Conservation (phyloP, 2,113 vertebrate species). For the Rissa tridactyla region DNA sequence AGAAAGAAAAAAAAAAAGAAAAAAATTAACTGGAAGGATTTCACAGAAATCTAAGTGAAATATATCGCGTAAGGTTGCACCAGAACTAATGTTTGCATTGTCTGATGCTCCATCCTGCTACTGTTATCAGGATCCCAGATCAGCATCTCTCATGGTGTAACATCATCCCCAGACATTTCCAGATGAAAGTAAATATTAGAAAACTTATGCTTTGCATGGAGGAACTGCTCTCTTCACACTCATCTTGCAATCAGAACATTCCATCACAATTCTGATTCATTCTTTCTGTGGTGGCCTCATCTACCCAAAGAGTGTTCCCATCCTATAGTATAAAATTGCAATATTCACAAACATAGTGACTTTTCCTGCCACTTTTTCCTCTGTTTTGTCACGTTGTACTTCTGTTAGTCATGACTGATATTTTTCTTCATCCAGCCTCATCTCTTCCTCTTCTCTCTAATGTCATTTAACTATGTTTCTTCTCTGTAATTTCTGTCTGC, state of each 20-base stretch:
- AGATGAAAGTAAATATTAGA: neutral
- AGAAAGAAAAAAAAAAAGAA: neutral
- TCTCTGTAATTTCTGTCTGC: neutral
- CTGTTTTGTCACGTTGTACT: neutral
- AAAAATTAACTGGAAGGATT: neutral
- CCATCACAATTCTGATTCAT: neutral
- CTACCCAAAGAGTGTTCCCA: neutral
- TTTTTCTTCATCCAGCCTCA: neutral
- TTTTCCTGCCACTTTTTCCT: neutral
- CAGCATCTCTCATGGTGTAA: neutral
- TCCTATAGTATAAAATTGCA: neutral
- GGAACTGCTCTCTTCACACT: neutral
- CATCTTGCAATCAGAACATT: neutral
- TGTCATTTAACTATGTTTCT: neutral
- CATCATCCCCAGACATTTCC: neutral
- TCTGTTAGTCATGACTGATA: neutral
- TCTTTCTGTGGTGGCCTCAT: neutral
- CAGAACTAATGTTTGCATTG: neutral
- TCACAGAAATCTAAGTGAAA: neutral
- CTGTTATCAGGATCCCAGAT: neutral
- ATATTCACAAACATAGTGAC: neutral
- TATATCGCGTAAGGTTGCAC: neutral
- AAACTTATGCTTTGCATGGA: neutral
- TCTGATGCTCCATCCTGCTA: neutral
- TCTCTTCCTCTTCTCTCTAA: neutral